Evolutionary conservation across 2,888 invertebrate species (phyloP).

Genomic region (Drosophila colorata): DNA sequence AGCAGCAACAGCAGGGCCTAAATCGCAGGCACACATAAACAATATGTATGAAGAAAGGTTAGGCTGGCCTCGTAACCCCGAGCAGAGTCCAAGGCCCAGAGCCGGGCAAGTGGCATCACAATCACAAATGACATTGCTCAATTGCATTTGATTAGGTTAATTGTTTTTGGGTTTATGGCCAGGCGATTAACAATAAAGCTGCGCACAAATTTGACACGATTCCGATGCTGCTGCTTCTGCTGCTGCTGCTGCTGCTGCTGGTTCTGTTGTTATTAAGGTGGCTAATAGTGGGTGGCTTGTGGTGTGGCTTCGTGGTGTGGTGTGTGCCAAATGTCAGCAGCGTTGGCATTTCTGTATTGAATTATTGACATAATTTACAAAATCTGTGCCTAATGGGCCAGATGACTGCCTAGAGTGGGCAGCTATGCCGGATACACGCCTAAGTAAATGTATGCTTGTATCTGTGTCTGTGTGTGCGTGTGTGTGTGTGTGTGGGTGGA

Average conservation of each 20-base stretch:
- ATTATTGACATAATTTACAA: conserved; percentile 80
- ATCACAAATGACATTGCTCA: conserved; percentile 80
- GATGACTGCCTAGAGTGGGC: conserved; percentile 55
- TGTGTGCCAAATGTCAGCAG: conserved; percentile 62
- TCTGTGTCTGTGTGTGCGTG: conserved; percentile 1
- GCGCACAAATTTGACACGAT: conserved; percentile 70
- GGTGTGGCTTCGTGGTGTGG: background rate
- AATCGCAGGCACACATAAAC: conserved; percentile 35
- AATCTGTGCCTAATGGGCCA: conserved; percentile 79
- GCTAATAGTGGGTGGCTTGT: conserved; percentile 27
- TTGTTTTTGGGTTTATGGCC: conserved; percentile 75
- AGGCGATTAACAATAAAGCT: conserved; percentile 72
- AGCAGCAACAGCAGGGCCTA: conserved; percentile 16
- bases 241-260: conserved; percentile 9
- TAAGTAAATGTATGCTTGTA: conserved; percentile 21
- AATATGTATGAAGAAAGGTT: conserved; percentile 53
- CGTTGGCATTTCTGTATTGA: conserved; percentile 75
- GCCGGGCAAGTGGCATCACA: conserved; percentile 59
- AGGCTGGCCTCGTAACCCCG: conserved; percentile 10
- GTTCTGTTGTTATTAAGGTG: conserved; percentile 50
- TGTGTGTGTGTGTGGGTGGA: conserved; percentile 2
- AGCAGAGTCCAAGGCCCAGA: conserved; percentile 2
- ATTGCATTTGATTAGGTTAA: conserved; percentile 79
- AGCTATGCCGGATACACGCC: conserved; percentile 33
- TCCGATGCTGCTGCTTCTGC: conserved; percentile 20